These are phyloP conservation scores for Chrysolina oricalcia DNA, from an alignment of 2,888 invertebrate species.

Conservation along the genomic window DNA sequence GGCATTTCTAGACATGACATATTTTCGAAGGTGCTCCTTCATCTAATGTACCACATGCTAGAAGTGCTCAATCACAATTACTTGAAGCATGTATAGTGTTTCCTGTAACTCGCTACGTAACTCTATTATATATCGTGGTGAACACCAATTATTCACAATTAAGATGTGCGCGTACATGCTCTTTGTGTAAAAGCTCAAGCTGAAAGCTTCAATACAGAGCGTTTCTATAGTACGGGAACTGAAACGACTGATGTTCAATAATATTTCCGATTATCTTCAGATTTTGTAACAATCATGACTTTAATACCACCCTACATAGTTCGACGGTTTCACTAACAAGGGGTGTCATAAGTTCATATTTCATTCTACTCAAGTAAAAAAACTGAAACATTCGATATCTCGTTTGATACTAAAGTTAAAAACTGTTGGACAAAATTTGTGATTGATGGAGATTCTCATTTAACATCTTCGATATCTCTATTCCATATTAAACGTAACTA, in stretches of 20 bases:
- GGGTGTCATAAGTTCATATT: too few species aligned
- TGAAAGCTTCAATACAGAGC: constrained; percentile 31
- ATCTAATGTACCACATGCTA: not conserved
- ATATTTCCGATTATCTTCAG: not conserved
- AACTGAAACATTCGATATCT: too few species aligned
- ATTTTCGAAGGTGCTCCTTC: not conserved
- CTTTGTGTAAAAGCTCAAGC: constrained; percentile 34
- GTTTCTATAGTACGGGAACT: constrained; percentile 28
- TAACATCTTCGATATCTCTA: too few species aligned
- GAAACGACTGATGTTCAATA: not conserved
- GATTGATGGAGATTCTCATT: too few species aligned
- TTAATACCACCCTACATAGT: too few species aligned
- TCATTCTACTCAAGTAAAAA: too few species aligned
- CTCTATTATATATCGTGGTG: not conserved
- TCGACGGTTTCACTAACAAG: too few species aligned
- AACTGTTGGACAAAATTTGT: too few species aligned
- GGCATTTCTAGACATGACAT: not conserved
- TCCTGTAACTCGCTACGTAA: not conserved
- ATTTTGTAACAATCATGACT: too few species aligned
- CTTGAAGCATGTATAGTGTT: not conserved
- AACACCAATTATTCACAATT: constrained; percentile 18
- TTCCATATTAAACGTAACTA: too few species aligned
- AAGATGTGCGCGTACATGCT: constrained; percentile 15
- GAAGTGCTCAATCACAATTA: not conserved
- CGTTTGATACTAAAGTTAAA: too few species aligned